phyloP scores from a whole-genome alignment of 2,797 vertebrate genomes.

The Denticeps clupeoides region DNA sequence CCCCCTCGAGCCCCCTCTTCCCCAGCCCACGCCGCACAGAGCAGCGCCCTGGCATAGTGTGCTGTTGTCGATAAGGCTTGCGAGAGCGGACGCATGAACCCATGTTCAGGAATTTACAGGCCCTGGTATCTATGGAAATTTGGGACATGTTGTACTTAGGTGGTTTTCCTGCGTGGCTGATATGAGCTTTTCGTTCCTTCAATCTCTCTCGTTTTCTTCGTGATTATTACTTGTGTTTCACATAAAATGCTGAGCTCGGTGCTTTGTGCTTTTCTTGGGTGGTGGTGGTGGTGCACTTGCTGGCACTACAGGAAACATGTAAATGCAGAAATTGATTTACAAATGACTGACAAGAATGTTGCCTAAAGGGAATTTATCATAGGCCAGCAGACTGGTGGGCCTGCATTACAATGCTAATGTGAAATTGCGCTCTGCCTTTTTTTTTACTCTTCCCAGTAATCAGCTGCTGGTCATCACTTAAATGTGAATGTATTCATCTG shows the following conservation, averaged over 20 bases:
- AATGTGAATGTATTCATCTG: background rate
- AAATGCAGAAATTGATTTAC: constrained; percentile 33
- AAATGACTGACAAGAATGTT: constrained; percentile 30
- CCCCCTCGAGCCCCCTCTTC: background rate
- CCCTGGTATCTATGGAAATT: background rate
- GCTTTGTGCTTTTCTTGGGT: constrained; percentile 8
- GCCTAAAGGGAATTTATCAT: constrained; percentile 24
- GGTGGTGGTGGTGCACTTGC: background rate
- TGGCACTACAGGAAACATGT: constrained; percentile 14
- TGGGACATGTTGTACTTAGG: background rate
- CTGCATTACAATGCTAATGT: constrained; percentile 23
- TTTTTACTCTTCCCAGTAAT: background rate
- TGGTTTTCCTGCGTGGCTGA: too few relatives aligned
- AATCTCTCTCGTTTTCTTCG: constrained; percentile 1
- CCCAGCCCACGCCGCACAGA: too few relatives aligned
- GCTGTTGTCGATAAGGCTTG: constrained; percentile 1
- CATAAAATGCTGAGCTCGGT: constrained; percentile 11
- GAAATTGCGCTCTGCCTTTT: constrained; percentile 6
- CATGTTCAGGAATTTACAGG: constrained; percentile 2
- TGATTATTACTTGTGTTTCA: constrained; percentile 17
- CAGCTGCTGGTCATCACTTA: background rate
- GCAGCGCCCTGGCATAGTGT: too few relatives aligned
- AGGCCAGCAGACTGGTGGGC: constrained; percentile 10
- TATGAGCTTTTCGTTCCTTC: too few relatives aligned
- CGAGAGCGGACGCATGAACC: constrained; percentile 10